Evolutionary conservation across 2,113 vertebrate genomes (phyloP).

Genomic region (Anolis sagrei): DNA sequence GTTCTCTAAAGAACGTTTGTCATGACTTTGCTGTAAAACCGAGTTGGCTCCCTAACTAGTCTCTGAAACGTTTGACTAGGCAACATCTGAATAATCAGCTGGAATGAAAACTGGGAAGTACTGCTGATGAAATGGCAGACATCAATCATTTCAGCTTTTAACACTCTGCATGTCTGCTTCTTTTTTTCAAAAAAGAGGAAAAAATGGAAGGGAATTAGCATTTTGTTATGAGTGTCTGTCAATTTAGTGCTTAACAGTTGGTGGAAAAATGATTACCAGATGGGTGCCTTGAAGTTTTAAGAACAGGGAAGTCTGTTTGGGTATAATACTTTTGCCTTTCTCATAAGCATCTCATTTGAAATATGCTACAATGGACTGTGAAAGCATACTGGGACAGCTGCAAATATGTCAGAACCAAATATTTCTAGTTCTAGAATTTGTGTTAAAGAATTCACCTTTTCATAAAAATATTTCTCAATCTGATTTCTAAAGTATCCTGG

Average conservation of each 20-base stretch:
- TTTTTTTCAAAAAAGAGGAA: conserved; percentile 20
- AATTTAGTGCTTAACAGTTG: conserved; percentile 60
- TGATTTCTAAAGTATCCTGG: no score
- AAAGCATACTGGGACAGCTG: conserved; percentile 14
- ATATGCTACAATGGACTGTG: conserved; percentile 5
- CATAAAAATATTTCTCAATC: no score
- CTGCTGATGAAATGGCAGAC: conserved; percentile 45
- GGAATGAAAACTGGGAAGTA: conserved; percentile 36
- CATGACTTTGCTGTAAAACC: not conserved
- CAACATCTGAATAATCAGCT: conserved; percentile 50
- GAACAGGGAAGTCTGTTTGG: conserved; percentile 60
- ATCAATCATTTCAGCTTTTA: conserved; percentile 61
- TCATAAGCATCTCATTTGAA: conserved; percentile 52
- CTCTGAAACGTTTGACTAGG: conserved; percentile 54
- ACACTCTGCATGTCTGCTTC: conserved; percentile 49
- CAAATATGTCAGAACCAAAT: conserved; percentile 2
- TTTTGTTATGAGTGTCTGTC: conserved; percentile 50
- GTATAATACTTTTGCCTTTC: conserved; percentile 51
- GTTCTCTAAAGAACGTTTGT: not conserved
- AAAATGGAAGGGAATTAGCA: conserved; percentile 56
- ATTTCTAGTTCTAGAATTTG: not conserved
- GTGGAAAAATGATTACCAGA: conserved; percentile 63
- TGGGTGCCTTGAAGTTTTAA: conserved; percentile 69
- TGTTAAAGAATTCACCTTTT: not conserved
- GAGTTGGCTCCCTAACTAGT: conserved; percentile 43